Conservation (phyloP, 2,888 invertebrate genomes). For the Pandemis heparana region DNA sequence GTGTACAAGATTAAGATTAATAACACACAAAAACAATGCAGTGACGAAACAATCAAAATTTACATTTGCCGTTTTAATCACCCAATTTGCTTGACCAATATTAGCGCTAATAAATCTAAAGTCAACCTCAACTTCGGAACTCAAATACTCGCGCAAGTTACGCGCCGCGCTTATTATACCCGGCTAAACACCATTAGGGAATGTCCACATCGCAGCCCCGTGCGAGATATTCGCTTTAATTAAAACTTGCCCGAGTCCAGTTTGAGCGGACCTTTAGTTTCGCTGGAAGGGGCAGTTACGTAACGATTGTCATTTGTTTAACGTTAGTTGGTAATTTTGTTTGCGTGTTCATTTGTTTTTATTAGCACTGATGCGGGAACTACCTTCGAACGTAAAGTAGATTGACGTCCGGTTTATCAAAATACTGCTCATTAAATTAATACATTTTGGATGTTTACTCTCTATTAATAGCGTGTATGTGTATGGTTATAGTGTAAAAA, state of each 20-base stretch:
- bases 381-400: too few species aligned
- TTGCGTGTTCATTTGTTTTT: slow-evolving; percentile 3
- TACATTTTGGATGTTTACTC: too few species aligned
- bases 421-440: too few species aligned
- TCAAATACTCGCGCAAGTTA: slow-evolving; percentile 42
- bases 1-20: too few species aligned
- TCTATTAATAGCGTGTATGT: too few species aligned
- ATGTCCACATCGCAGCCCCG: slow-evolving; percentile 68
- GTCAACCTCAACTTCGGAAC: slow-evolving; percentile 38
- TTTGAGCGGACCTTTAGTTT: slow-evolving; percentile 53
- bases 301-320: slow-evolving; percentile 25
- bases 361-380: neutral
- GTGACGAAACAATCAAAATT: neutral
- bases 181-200: slow-evolving; percentile 67
- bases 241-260: slow-evolving; percentile 73
- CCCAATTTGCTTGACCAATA: slow-evolving; percentile 38
- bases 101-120: slow-evolving; percentile 39
- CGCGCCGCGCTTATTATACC: slow-evolving; percentile 57
- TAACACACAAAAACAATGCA: neutral
- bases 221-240: slow-evolving; percentile 78
- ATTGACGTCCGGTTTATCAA: too few species aligned
- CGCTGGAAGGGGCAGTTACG: slow-evolving; percentile 47
- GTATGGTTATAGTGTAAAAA: too few species aligned
- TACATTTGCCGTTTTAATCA: slow-evolving; percentile 11
- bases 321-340: neutral